Conservation (phyloP, 2,113 vertebrate species). For the Tympanuchus pallidicinctus region DNA sequence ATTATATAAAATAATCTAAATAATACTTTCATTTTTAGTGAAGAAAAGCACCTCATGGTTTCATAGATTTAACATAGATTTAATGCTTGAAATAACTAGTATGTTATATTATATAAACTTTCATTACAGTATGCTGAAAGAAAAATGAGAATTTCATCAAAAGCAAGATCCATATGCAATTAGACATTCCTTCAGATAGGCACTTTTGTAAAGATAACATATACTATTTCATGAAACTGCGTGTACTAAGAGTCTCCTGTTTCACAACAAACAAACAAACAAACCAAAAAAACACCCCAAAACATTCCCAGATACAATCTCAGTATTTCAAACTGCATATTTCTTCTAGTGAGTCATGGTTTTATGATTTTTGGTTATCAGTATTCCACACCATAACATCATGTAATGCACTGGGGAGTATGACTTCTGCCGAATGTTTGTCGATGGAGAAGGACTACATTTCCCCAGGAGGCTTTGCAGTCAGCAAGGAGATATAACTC, state of each 20-base stretch:
- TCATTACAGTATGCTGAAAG: neutral
- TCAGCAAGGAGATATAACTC: too few relatives aligned
- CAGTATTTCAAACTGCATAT: neutral
- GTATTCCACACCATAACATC: too few relatives aligned
- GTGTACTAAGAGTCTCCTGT: neutral
- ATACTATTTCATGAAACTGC: too few relatives aligned
- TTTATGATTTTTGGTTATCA: too few relatives aligned
- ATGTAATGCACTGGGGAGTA: too few relatives aligned
- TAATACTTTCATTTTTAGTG: neutral
- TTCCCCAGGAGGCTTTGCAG: too few relatives aligned
- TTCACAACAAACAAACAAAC: neutral
- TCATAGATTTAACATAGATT: neutral
- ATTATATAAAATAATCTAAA: neutral
- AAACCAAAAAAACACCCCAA: neutral
- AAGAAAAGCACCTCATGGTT: neutral
- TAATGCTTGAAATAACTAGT: neutral
- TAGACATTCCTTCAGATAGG: neutral
- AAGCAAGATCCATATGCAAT: neutral
- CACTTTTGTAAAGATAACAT: neutral
- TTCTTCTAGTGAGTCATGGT: neutral
- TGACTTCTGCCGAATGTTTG: too few relatives aligned
- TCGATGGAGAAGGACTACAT: too few relatives aligned
- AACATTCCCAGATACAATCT: neutral
- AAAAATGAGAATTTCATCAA: neutral
- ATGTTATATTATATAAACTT: neutral